Evolutionary conservation across 2,113 vertebrate species (phyloP), one percentile per base, ranked within the genome.

Genomic region (Prinia subflava): DNA sequence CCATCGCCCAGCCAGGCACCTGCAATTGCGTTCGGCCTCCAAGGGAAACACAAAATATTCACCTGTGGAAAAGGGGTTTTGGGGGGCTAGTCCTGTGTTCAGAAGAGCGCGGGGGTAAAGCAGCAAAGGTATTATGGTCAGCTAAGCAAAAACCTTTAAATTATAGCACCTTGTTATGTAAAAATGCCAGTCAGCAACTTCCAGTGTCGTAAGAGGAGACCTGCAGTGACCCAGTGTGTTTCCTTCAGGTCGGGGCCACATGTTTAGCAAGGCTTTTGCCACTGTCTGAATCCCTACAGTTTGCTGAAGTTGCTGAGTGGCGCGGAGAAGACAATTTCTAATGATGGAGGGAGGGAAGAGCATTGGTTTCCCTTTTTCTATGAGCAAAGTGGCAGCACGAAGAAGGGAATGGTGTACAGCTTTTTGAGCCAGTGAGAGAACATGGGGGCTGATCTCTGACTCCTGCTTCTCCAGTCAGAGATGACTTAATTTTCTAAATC

Each of bases 1-100:
- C 39, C 39, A 0, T 24, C 1, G 1, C 67, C 15, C 28, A 31
- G 35, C 71, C 49, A 2, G 0, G 6, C 41, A 41, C 39, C 55
- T 0, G 0, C 39, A 37, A 4, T 63, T 42, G 44, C 0, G 1
- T 50, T 76, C 1, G 0, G 46, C 25, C 8, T 76, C 24, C 11
- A 16, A 33, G 8, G 7, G 30, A 12, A 42, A 35, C 69, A 57
- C n/a, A 70, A 89, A 65, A 85, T 14, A 35, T 18, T 41, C 18
- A 4, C 13, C 10, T 33, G 49, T 46, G 62, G 57, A 53, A 85
- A 59, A 16, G 9, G 18, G 4, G 6, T 15, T 33, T 82, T 33
- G 30, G 14, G 15, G 21, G 7, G 5, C 11, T 74, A 1, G 1
- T 65, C 49, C 31, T 57, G 11, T 42, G 27, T 71, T 60, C 1